phyloP scores from a whole-genome alignment of 2,888 invertebrate genomes.

The Parasteatoda lunata region DNA sequence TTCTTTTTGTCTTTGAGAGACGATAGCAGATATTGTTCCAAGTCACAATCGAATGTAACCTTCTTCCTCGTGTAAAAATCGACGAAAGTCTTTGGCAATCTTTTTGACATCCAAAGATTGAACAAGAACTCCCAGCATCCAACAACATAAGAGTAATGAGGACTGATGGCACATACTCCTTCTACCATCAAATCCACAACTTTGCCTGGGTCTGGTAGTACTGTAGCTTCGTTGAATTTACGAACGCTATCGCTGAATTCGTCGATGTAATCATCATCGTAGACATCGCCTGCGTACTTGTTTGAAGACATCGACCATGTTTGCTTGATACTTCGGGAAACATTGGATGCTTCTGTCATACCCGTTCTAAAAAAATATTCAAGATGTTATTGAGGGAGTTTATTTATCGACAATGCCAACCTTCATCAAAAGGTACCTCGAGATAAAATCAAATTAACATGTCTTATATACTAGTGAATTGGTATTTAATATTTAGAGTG shows the following conservation, averaged over 20 bases:
- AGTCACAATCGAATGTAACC: conserved; percentile 48
- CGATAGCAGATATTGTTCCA: conserved; percentile 23
- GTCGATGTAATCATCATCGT: conserved; percentile 31
- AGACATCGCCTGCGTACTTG: conserved; percentile 1
- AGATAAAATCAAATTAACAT: too few relatives aligned
- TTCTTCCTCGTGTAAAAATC: conserved; percentile 29
- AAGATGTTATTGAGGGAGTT: too few relatives aligned
- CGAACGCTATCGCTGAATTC: conserved; percentile 28
- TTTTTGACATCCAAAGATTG: conserved; percentile 27
- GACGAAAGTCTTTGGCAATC: conserved; percentile 24
- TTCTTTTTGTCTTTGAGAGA: too few relatives aligned
- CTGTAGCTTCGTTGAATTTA: conserved; percentile 35
- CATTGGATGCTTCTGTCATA: conserved; percentile 42
- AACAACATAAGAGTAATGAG: conserved; percentile 58
- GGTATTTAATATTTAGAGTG: too few relatives aligned
- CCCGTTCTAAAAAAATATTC: conserved; percentile 19
- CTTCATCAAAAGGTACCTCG: too few relatives aligned
- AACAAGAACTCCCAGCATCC: conserved; percentile 23
- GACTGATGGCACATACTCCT: conserved; percentile 33
- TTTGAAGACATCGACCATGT: conserved; percentile 26
- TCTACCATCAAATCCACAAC: conserved; percentile 43
- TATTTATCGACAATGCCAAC: too few relatives aligned
- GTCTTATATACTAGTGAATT: too few relatives aligned
- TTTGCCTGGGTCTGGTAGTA: conserved; percentile 1
- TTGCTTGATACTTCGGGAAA: conserved; percentile 28